Evolutionary conservation across 2,797 vertebrate genomes (phyloP).

Genomic region (Choloepus didactylus): DNA sequence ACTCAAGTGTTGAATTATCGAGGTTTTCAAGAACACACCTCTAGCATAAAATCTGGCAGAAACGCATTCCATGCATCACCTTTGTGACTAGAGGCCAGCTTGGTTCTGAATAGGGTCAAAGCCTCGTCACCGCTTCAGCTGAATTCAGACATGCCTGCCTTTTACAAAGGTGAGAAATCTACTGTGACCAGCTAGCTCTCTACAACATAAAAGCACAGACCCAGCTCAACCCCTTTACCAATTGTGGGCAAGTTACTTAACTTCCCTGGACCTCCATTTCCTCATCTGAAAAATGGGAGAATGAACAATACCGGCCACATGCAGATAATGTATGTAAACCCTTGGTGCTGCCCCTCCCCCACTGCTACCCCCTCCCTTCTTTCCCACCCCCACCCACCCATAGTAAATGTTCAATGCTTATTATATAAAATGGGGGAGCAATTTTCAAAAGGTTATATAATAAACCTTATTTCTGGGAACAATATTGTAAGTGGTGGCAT

Average conservation of each 20-base stretch:
- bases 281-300: not conserved
- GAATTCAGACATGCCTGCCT: not conserved
- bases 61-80: not conserved
- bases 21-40: not conserved
- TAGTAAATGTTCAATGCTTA: not conserved
- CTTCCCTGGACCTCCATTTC: not conserved
- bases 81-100: not conserved
- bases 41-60: accelerated
- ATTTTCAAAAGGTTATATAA: not conserved
- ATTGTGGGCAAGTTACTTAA: not conserved
- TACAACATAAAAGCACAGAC: not conserved
- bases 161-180: not conserved
- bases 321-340: not conserved
- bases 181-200: not conserved
- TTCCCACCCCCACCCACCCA: too few relatives aligned
- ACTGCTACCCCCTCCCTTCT: too few relatives aligned
- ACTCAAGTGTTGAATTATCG: not conserved
- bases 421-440: not conserved
- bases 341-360: too few relatives aligned
- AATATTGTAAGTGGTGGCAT: not conserved
- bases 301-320: not conserved
- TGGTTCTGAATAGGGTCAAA: not conserved
- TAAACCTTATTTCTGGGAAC: not conserved
- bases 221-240: not conserved
- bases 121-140: not conserved